Conservation (phyloP, 2,888 invertebrate genomes). For the Parapristionchus giblindavisi region DNA sequence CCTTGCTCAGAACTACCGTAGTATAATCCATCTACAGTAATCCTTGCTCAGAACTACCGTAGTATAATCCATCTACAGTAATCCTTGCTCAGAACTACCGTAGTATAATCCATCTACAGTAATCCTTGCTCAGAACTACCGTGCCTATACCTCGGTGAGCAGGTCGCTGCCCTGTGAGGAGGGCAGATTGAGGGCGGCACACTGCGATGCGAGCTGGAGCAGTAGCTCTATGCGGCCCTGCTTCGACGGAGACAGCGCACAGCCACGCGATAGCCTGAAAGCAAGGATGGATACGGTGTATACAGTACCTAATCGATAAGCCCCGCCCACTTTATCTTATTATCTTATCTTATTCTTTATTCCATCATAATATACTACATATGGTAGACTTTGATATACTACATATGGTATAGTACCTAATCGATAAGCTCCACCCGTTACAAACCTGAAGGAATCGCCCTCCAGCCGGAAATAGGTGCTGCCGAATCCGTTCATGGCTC, state of each 20-base stretch:
- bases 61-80: too few relatives aligned
- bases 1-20: too few relatives aligned
- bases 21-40: too few relatives aligned
- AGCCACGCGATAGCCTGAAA: slow-evolving; percentile 21
- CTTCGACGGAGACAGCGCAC: neutral
- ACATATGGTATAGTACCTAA: too few relatives aligned
- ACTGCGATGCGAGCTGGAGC: slow-evolving; percentile 1
- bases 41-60: too few relatives aligned
- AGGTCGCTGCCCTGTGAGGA: slow-evolving; percentile 8
- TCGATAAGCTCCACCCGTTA: too few relatives aligned
- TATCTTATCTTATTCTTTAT: neutral
- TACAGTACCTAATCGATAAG: neutral
- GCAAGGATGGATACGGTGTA: neutral
- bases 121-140: neutral
- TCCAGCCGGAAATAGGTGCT: slow-evolving; percentile 24
- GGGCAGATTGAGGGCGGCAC: neutral
- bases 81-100: too few relatives aligned
- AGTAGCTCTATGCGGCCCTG: neutral
- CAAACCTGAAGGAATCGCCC: slow-evolving; percentile 10
- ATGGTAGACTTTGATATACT: too few relatives aligned
- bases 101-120: too few relatives aligned
- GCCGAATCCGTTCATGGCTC: slow-evolving; percentile 19
- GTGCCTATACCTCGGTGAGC: slow-evolving; percentile 19
- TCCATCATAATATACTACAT: too few relatives aligned
- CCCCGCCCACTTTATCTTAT: too few relatives aligned